Evolutionary conservation across 2,113 vertebrate species (phyloP).

Genomic region (Dipodomys merriami): DNA sequence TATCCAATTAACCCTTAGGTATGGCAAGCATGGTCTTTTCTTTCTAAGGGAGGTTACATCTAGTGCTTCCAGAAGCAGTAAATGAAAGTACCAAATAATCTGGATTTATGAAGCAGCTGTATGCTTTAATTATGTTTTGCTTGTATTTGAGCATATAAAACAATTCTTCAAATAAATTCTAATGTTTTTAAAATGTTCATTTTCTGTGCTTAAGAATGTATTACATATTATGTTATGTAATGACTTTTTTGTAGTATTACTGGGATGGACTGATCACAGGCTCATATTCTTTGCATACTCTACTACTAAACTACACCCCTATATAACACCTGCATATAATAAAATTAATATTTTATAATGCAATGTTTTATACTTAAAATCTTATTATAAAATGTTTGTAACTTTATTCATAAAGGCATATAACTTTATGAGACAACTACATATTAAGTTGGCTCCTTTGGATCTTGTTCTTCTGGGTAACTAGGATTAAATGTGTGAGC

Average conservation of each 20-base stretch:
- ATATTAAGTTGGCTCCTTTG: too few relatives aligned
- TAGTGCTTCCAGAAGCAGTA: slow-evolving; percentile 31
- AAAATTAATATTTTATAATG: not conserved
- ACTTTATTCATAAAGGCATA: slow-evolving; percentile 19
- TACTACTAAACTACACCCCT: not conserved
- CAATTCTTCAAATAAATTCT: slow-evolving; percentile 19
- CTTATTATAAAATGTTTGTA: not conserved
- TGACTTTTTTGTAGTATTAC: not conserved
- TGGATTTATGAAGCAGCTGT: not conserved
- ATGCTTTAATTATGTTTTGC: slow-evolving; percentile 13
- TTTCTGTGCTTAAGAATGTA: too few relatives aligned
- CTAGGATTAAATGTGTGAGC: too few relatives aligned
- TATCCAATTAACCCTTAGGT: not conserved
- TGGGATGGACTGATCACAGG: not conserved
- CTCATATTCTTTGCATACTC: not conserved
- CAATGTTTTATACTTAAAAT: not conserved
- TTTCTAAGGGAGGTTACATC: not conserved
- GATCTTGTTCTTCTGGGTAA: too few relatives aligned
- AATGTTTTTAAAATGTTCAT: too few relatives aligned
- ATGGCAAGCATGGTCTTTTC: not conserved
- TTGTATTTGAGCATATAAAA: slow-evolving; percentile 34
- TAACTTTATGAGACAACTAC: not conserved
- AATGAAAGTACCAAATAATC: slow-evolving; percentile 43
- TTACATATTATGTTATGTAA: not conserved
- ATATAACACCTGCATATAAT: not conserved